Conservation (phyloP, 2,888 invertebrate species). For the Lasioglossum lativentre region DNA sequence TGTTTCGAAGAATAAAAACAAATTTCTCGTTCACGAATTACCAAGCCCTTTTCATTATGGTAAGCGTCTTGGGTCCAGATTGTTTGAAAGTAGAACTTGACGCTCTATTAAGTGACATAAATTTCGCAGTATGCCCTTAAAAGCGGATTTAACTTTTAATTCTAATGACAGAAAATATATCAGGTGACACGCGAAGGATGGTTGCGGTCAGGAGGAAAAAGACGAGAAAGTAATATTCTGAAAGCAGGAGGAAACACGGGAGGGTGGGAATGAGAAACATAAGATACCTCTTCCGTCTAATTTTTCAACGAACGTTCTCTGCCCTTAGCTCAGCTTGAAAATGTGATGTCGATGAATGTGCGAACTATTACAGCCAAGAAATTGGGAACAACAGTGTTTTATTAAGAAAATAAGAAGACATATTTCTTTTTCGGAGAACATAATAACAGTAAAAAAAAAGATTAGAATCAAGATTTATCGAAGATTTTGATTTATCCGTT, state of each 20-base stretch:
- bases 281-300: slow-evolving; percentile 55
- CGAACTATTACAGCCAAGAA: background rate
- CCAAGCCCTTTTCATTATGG: background rate
- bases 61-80: background rate
- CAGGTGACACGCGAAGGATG: slow-evolving; percentile 17
- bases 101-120: slow-evolving; percentile 26
- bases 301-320: slow-evolving; percentile 57
- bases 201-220: slow-evolving; percentile 34
- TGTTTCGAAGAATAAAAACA: background rate
- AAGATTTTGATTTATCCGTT: background rate
- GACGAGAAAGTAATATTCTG: slow-evolving; percentile 51
- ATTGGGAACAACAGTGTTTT: background rate
- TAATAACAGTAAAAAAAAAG: background rate
- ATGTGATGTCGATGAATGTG: background rate
- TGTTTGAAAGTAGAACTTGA: background rate
- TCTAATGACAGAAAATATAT: slow-evolving; percentile 32
- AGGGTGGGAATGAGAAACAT: slow-evolving; percentile 54
- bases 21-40: background rate
- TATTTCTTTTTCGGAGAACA: background rate
- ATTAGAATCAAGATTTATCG: background rate
- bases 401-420: background rate
- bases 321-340: background rate
- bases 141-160: slow-evolving; percentile 33
- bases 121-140: slow-evolving; percentile 9
- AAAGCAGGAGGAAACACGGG: slow-evolving; percentile 50